A percentile compares a stretch with the other conserved stretches of the same genome.
phyloP scores from a whole-genome alignment of 1,140 invertebrate species.

The Drosophila saltans region DNA sequence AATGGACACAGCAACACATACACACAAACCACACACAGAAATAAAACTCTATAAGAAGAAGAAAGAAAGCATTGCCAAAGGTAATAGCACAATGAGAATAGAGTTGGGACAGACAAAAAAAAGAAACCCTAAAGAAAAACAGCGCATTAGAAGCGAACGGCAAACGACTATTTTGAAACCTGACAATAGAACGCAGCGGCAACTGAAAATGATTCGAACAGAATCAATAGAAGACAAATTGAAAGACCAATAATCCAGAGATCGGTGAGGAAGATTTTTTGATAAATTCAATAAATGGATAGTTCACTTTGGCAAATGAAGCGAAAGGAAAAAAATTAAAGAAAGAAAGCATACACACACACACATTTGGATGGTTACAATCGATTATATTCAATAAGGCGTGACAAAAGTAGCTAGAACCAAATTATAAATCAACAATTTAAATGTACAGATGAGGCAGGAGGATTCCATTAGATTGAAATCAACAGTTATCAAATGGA shows the following conservation, averaged over 20 bases:
- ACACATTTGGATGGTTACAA: background rate
- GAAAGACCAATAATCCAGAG: background rate
- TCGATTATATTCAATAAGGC: background rate
- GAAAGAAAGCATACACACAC: background rate
- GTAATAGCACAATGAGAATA: conserved; percentile 33
- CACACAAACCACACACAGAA: conserved; percentile 36
- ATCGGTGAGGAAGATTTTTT: background rate
- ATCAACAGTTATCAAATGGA: no score
- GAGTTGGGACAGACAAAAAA: background rate
- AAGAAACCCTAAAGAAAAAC: background rate
- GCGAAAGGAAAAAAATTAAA: no score
- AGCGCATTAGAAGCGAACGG: background rate
- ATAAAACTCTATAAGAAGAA: background rate
- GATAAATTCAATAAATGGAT: conserved; percentile 6
- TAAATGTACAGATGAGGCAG: no score
- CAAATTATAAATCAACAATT: background rate
- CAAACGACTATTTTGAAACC: background rate
- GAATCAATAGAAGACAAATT: background rate
- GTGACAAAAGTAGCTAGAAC: background rate
- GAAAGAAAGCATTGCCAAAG: conserved; percentile 67
- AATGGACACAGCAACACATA: conserved; percentile 60
- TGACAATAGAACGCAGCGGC: background rate
- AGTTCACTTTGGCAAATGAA: conserved; percentile 5
- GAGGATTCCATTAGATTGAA: no score
- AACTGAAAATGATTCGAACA: background rate